Evolutionary conservation across 64 coral and sea anemone genomes (phyloP).

Genomic region (Montipora capricornis): DNA sequence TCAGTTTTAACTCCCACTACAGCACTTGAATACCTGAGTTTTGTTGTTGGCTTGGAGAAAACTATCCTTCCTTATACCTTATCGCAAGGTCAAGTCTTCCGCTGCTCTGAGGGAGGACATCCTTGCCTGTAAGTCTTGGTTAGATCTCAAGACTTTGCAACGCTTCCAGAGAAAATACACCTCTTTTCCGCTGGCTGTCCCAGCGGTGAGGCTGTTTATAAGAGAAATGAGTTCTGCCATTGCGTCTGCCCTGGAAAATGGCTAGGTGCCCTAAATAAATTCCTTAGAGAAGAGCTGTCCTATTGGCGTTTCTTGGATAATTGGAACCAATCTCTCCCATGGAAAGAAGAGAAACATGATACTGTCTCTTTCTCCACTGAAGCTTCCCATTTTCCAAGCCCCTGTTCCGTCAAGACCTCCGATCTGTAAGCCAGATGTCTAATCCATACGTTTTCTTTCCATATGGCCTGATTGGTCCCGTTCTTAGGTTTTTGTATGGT

Average conservation of each 20-base stretch:
- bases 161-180: slow-evolving; percentile 22
- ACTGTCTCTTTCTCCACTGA: slow-evolving; percentile 21
- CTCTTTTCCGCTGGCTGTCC: slow-evolving; percentile 39
- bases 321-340: slow-evolving; percentile 36
- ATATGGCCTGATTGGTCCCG: slow-evolving; percentile 21
- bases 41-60: neutral
- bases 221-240: slow-evolving; percentile 44
- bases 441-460: slow-evolving; percentile 55
- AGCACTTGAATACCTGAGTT: neutral
- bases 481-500: slow-evolving; percentile 25
- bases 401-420: slow-evolving; percentile 36
- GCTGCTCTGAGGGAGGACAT: neutral
- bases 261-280: neutral
- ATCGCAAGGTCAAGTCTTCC: neutral
- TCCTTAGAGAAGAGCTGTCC: slow-evolving; percentile 21
- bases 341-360: slow-evolving; percentile 58
- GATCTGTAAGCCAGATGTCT: neutral
- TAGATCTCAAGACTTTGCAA: neutral
- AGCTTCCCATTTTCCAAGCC: neutral
- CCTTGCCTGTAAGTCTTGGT: neutral
- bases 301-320: slow-evolving; percentile 64
- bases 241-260: neutral
- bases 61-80: neutral
- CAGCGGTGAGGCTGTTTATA: slow-evolving; percentile 48
- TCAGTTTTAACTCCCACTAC: neutral